A percentile compares a stretch with the other conserved stretches of the same genome.
These are phyloP conservation scores for Ascaphus truei DNA, from an alignment of 2,113 vertebrate species.

Conservation along the genomic window DNA sequence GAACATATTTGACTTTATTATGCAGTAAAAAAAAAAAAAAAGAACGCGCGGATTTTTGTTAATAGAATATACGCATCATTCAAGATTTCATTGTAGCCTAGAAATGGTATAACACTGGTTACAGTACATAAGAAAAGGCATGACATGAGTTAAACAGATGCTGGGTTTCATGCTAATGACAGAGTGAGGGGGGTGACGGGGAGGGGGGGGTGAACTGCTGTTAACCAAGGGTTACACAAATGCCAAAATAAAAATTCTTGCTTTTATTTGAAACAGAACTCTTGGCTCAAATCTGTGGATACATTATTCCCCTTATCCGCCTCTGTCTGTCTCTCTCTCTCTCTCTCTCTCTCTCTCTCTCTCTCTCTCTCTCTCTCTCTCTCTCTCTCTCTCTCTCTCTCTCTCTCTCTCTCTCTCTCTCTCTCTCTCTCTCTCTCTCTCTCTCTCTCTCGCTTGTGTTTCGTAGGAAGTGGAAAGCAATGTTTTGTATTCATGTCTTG, in stretches of 20 bases:
- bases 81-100: slow-evolving; percentile 20
- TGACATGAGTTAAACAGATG: slow-evolving; percentile 41
- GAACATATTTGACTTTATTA: no score
- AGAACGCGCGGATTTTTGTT: not conserved
- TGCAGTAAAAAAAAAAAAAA: not conserved
- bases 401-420: slow-evolving; percentile 31
- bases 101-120: not conserved
- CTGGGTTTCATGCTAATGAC: slow-evolving; percentile 19
- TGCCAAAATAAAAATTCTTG: slow-evolving; percentile 50
- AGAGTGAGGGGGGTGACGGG: slow-evolving; percentile 24
- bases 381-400: not conserved
- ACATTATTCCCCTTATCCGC: no score
- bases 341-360: not conserved
- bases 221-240: slow-evolving; percentile 42
- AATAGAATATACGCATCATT: not conserved
- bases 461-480: slow-evolving; percentile 33
- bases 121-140: slow-evolving; percentile 36
- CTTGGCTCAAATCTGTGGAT: slow-evolving; percentile 36
- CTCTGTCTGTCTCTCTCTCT: not conserved
- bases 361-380: not conserved
- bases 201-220: slow-evolving; percentile 12
- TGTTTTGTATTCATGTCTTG: slow-evolving; percentile 41
- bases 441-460: slow-evolving; percentile 19
- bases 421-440: slow-evolving; percentile 52
- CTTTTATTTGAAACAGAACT: slow-evolving; percentile 53